These are phyloP conservation scores for Mystacides longicornis DNA, from an alignment of 2,888 invertebrate genomes.

Conservation along the genomic window DNA sequence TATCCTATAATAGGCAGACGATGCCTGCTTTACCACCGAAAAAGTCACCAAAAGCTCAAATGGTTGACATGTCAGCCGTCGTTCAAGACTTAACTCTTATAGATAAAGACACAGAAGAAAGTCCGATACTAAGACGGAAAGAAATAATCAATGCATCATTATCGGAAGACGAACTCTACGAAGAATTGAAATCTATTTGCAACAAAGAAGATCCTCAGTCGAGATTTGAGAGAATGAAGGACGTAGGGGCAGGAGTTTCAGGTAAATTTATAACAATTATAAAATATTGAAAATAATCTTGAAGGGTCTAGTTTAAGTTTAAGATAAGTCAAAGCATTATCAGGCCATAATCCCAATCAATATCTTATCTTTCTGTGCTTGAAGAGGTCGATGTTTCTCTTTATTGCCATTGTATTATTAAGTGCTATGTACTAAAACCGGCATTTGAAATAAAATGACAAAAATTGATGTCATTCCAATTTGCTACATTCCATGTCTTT, in stretches of 20 bases:
- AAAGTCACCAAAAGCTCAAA: conserved; percentile 30
- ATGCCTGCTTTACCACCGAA: conserved; percentile 50
- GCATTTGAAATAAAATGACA: no score
- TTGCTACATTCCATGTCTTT: no score
- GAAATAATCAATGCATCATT: conserved; percentile 49
- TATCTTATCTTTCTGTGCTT: background rate
- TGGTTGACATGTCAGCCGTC: conserved; percentile 36
- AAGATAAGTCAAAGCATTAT: no score
- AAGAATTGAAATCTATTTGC: conserved; percentile 69
- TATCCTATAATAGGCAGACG: conserved; percentile 42
- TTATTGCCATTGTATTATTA: no score
- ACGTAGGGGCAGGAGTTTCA: conserved; percentile 88
- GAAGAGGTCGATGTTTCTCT: no score
- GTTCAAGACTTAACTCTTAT: conserved; percentile 42
- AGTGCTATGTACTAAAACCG: no score
- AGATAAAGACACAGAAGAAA: conserved; percentile 37
- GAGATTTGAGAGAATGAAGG: conserved; percentile 73
- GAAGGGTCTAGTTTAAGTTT: no score
- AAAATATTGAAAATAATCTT: background rate
- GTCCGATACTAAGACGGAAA: conserved; percentile 55
- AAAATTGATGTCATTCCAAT: no score
- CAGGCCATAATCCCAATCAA: no score
- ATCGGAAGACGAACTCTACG: conserved; percentile 68
- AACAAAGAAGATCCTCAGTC: conserved; percentile 74
- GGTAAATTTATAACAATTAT: conserved; percentile 31